Conservation (phyloP, 2,113 vertebrate species). For the Rafetus swinhoei region DNA sequence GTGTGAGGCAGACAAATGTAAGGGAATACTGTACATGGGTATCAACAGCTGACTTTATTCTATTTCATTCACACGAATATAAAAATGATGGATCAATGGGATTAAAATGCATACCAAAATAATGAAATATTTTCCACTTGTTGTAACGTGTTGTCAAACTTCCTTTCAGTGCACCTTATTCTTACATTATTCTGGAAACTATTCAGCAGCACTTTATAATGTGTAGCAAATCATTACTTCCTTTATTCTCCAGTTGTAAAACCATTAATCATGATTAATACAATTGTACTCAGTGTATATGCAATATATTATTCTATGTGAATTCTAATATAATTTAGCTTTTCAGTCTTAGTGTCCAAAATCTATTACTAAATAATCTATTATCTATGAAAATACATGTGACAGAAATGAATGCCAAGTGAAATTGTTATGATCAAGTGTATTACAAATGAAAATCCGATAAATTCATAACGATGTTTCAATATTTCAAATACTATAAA, state of each 20-base stretch:
- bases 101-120: constrained; percentile 39
- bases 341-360: constrained; percentile 40
- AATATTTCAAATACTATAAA: constrained; percentile 32
- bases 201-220: constrained; percentile 54
- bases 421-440: constrained; percentile 14
- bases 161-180: constrained; percentile 45
- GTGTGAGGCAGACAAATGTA: not conserved
- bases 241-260: constrained; percentile 50
- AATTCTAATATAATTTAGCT: constrained; percentile 57
- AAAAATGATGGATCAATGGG: constrained; percentile 17
- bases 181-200: constrained; percentile 64
- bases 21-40: not conserved
- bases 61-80: not conserved
- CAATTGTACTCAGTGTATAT: constrained; percentile 38
- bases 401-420: constrained; percentile 24
- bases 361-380: constrained; percentile 53
- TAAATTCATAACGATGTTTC: constrained; percentile 24
- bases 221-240: constrained; percentile 59
- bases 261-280: constrained; percentile 71
- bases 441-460: constrained; percentile 23
- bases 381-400: constrained; percentile 41
- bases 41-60: not conserved
- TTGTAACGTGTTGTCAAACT: constrained; percentile 41
- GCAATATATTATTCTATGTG: constrained; percentile 64
- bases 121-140: constrained; percentile 17